Conservation (phyloP, 1,140 invertebrate genomes). For the Caenorhabditis latens region DNA sequence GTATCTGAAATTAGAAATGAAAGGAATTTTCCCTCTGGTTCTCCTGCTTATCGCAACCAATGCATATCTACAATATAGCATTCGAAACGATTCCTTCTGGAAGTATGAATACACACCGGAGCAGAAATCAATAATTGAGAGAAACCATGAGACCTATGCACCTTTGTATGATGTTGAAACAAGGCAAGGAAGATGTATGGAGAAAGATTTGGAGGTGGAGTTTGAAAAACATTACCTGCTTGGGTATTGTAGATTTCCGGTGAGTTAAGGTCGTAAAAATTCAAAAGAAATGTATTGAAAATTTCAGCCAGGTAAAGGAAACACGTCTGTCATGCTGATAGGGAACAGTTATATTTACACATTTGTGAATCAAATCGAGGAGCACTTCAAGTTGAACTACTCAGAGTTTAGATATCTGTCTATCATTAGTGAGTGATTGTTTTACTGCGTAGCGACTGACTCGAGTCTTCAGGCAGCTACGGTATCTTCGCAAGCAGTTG, state of each 20-base stretch:
- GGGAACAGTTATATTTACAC: not conserved
- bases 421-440: not conserved
- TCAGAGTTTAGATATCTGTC: not conserved
- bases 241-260: not conserved
- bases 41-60: not conserved
- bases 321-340: not conserved
- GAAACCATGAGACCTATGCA: not conserved
- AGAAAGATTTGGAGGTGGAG: not conserved
- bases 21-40: constrained; percentile 9
- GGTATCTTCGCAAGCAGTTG: not conserved
- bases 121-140: not conserved
- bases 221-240: not conserved
- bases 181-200: not conserved
- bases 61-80: constrained; percentile 22
- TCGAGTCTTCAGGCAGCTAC: not conserved
- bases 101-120: not conserved
- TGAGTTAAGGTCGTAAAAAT: not conserved
- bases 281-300: too few species aligned
- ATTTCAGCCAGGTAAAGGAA: not conserved
- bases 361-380: not conserved
- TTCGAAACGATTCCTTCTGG: constrained; percentile 14
- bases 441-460: not conserved
- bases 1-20: constrained; percentile 21
- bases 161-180: not conserved
- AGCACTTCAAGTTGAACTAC: not conserved